These are phyloP conservation scores for Heliconius nattereri DNA, from an alignment of 1,140 invertebrate genomes.

Conservation along the genomic window DNA sequence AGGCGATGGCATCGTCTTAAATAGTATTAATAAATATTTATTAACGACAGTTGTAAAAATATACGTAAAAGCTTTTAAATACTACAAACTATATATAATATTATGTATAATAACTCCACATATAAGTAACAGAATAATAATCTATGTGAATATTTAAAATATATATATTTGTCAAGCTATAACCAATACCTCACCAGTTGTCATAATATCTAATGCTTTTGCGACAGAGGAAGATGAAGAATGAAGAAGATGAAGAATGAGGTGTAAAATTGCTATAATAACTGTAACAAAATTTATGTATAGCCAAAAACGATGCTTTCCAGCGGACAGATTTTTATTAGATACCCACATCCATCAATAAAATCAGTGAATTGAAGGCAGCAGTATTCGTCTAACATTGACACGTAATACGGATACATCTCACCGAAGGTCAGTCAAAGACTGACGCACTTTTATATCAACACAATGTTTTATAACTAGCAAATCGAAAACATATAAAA, in stretches of 20 bases:
- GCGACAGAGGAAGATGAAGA: neutral
- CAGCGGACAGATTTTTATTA: slow-evolving; percentile 35
- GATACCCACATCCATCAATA: slow-evolving; percentile 29
- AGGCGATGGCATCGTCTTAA: neutral
- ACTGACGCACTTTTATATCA: slow-evolving; percentile 61
- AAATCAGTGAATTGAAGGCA: slow-evolving; percentile 22
- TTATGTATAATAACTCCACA: neutral
- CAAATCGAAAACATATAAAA: slow-evolving; percentile 69
- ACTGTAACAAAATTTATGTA: neutral
- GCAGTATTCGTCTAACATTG: slow-evolving; percentile 43
- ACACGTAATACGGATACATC: slow-evolving; percentile 43
- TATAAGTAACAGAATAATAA: neutral
- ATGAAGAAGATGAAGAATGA: neutral
- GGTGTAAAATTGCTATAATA: neutral
- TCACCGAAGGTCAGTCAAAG: slow-evolving; percentile 50
- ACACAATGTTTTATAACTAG: slow-evolving; percentile 55
- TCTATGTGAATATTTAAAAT: neutral
- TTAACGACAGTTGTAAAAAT: too few species aligned
- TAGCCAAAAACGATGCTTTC: slow-evolving; percentile 31
- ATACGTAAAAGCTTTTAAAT: neutral
- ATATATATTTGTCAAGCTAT: neutral
- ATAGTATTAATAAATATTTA: too few species aligned
- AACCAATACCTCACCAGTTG: neutral
- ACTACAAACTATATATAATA: neutral
- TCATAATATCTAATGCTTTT: neutral